Percentiles rank a stretch among this genome's conserved stretches.
Evolutionary conservation across 2,113 vertebrate species (phyloP).

Genomic region (Agapornis roseicollis): DNA sequence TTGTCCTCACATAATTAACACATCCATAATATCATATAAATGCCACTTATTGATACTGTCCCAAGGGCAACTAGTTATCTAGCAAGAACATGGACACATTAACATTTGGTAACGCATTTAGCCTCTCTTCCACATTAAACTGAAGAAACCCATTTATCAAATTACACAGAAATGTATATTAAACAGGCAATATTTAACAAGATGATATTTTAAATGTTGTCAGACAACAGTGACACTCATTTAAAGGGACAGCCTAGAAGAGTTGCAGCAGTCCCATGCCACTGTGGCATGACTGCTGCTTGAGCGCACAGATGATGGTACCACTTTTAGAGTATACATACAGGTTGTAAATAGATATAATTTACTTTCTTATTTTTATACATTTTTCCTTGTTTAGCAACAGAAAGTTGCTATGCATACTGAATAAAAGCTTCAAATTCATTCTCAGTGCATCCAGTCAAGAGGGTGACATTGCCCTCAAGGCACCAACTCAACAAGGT

Average conservation of each 20-base stretch:
- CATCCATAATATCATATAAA: conserved; percentile 56
- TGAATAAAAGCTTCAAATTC: neutral
- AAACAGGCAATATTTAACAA: neutral
- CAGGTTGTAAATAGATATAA: accelerated
- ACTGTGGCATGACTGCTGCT: accelerated
- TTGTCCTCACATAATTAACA: conserved; percentile 61
- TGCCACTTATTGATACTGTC: conserved; percentile 49
- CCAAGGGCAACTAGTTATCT: conserved; percentile 53
- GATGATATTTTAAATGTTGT: neutral
- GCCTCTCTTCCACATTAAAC: conserved; percentile 1
- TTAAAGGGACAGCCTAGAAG: neutral
- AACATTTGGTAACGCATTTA: conserved; percentile 68
- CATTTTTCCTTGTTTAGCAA: neutral
- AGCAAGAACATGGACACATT: conserved; percentile 32
- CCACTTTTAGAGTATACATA: neutral
- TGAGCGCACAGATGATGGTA: accelerated
- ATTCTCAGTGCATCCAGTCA: neutral
- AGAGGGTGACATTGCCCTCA: neutral
- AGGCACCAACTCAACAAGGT: neutral
- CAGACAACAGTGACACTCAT: neutral
- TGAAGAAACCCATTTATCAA: conserved; percentile 49
- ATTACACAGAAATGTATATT: neutral
- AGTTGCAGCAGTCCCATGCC: accelerated
- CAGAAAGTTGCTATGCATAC: neutral
- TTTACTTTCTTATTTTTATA: neutral